Evolutionary conservation across 2,113 vertebrate species (phyloP), one percentile per base, ranked within the genome.

Genomic region (Halichoeres trimaculatus): DNA sequence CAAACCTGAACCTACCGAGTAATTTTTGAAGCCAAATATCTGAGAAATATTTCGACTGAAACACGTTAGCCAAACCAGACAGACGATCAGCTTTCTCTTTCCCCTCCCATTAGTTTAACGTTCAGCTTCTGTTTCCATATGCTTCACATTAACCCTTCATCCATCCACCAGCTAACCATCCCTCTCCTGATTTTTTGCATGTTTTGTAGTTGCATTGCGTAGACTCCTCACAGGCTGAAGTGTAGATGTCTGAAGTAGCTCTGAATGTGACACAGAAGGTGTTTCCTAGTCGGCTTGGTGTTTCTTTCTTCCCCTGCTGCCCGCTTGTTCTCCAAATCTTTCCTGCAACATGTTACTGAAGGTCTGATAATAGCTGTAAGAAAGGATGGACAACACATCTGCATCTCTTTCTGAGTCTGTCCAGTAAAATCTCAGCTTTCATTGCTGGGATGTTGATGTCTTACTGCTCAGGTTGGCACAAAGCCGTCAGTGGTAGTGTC

Each of bases 151-250:
- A 69, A 63, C 30, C 55, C 47, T 74, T 56, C 84, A 83, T 74
- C 62, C 3, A 17, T 74, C 45, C 73, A 71, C 70, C 51, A 50
- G 83, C 80, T 62, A 36, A 59, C 73, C 87, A 82, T 83, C 79
- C 74, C 73, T 62, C 24, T 77, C 62, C 84, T 78, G 67, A 20
- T 65, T 81, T 76, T 45, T 40, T 86, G 86, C 86, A 90, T 85
- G 85, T 9, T 75, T 59, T 57, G 48, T 13, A 55, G 45, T 70
- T 64, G 64, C 70, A 78, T 36, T 70, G 48, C 2, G 43, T 70
- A 59, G 60, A 57, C 26, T 34, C 41, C 30, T 30, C 58, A 23
- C 57, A 23, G 41, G 72, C 63, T 67, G 63, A 64, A 36, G 45
- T n/a, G 7, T 9, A 43, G 41, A 57, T 51, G 19, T 6, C 2